Conservation (phyloP, 92 coral and sea anemone species). For the Siderastrea siderea region DNA sequence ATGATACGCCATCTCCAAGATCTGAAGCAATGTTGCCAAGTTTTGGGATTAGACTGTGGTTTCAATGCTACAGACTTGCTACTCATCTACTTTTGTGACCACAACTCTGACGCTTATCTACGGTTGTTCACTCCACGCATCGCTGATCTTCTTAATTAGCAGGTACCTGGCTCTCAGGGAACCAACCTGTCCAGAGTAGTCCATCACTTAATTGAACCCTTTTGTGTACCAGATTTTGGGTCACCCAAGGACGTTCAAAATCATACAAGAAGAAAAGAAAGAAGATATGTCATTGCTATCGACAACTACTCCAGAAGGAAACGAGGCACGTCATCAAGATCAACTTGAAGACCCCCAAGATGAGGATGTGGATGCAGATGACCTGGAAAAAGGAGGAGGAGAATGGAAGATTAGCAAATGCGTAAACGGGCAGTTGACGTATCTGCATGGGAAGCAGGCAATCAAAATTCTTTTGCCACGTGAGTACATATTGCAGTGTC, state of each 20-base stretch:
- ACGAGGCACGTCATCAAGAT: background rate
- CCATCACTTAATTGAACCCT: slow-evolving; percentile 53
- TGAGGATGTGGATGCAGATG: slow-evolving; percentile 4
- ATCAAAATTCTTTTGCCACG: slow-evolving; percentile 50
- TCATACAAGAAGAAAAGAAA: too few relatives aligned
- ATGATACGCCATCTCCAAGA: slow-evolving; percentile 55
- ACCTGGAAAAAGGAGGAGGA: background rate
- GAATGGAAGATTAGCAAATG: slow-evolving; percentile 37
- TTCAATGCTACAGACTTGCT: slow-evolving; percentile 52
- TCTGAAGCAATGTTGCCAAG: slow-evolving; percentile 53
- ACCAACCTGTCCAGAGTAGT: slow-evolving; percentile 62
- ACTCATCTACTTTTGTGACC: slow-evolving; percentile 56
- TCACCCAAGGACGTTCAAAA: slow-evolving; percentile 50
- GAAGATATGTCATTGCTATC: background rate
- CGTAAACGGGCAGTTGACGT: slow-evolving; percentile 9
- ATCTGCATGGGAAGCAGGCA: slow-evolving; percentile 38
- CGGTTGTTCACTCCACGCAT: slow-evolving; percentile 28
- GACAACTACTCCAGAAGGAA: background rate
- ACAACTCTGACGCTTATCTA: slow-evolving; percentile 56
- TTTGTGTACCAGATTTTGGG: slow-evolving; percentile 47
- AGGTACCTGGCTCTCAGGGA: slow-evolving; percentile 55
- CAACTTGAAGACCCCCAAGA: background rate
- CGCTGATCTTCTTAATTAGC: slow-evolving; percentile 33
- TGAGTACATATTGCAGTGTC: slow-evolving; percentile 45
- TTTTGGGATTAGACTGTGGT: slow-evolving; percentile 47